Base-by-base conservation (phyloP, 2,113 vertebrate species). In the Grallaria varia region DNA sequence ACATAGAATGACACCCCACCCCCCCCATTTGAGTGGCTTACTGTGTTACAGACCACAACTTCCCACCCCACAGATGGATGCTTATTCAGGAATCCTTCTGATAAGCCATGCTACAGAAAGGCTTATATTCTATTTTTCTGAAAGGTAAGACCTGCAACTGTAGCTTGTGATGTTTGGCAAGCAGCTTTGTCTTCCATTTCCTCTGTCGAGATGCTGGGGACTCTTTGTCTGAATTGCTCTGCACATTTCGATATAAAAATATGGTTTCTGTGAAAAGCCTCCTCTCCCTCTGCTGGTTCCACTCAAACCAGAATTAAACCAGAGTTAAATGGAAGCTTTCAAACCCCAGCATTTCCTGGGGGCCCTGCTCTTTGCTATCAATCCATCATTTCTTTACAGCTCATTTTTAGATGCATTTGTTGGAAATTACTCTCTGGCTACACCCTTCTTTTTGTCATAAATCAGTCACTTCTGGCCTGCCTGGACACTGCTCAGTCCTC, bases 381-480 rank as follows among this genome's bases (percentile, higher is more conserved):
- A 84, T 91, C 81, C 71, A 80, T 95, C 86, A 77, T 91, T 96
- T 87, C 82, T 91, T 84, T 63, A 89, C 53, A 76, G 95, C 71
- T 90, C 94, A 53, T 90, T 96, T 96, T 93, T 22, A 89, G 80
- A 84, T 89, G 80, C 40, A 33, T 93, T 96, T 93, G 74, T 93
- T 87, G 81, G n/a, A 28, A 44, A 53, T 45, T 68, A 2, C 60
- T 66, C 44, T 53, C 62, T 87, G 74, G 60, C 80, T 84, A 35
- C 62, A 56, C 66, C 92, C 90, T 93, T 89, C 50, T 89, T 66
- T 19, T 62, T 91, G 74, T 24, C 74, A 82, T 93, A 87, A 94
- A 96, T 95, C 86, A 78, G 25, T 53, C 2, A 9, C 37, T 87
- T 89, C 33, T 95, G 88, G 76, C 76, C 83, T 90, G 91, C 30